Base-by-base conservation (phyloP, 2,113 vertebrate species). In the Cyprinodon brontotheroides region DNA sequence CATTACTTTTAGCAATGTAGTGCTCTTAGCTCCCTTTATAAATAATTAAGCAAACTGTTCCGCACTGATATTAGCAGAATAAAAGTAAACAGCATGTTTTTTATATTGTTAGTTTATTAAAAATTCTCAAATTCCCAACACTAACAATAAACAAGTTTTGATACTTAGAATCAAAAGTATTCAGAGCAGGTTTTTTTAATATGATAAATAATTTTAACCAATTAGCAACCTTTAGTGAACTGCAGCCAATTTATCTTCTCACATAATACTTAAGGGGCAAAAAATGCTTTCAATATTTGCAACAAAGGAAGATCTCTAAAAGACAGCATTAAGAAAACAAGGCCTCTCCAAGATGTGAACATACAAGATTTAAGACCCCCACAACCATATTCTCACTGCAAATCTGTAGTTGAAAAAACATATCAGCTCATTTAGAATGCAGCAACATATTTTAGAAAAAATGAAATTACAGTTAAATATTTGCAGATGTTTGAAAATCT, bases 111-210 rank as follows among this genome's bases (percentile, higher is more conserved):
- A 93, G 94, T 97, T 98, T 97, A 98, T 97, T 98, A 97, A 93
- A 98, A 97, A 98, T 95, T 95, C 92, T 95, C 93, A 95, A 94
- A 93, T 89, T 91, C 93, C 93, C 92, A 95, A 94, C 94, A 95
- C 94, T 92, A 95, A 91, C 93, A 94, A 96, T 94, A 96, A 95
- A 94, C 85, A 89, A 94, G 69, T 93, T 90, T 93, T 85, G 94
- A 93, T 94, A 82, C 69, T 53, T 72, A 70, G 14, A 61, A 76
- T 73, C 48, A 86, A 78, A 79, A 81, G 74, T 82, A 68, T 84
- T 65, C 77, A 91, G 89, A 93, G 83, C 78, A 86, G 76, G 77
- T 66, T 76, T 83, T 50, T 76, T 73, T 29, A 29, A 73, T 75
- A 63, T 77, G 22, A 74, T 82, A 88, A 74, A 91, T 93, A 94